A percentile compares a stretch with the other conserved stretches of the same genome.
phyloP scores from a whole-genome alignment of 2,888 invertebrate species.

The Hybos culiciformis region DNA sequence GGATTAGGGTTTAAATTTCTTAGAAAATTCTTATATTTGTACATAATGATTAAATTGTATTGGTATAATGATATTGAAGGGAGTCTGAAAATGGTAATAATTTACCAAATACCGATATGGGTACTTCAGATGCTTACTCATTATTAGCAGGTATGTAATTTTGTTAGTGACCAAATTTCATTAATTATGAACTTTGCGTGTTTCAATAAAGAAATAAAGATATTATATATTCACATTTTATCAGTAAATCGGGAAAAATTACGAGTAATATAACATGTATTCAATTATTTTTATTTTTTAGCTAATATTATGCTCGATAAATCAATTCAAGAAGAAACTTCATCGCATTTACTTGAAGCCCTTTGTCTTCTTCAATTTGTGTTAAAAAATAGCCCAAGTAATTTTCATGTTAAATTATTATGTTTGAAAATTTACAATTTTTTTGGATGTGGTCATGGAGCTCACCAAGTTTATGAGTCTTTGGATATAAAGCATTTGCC shows the following conservation, averaged over 20 bases:
- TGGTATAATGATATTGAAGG: too few relatives aligned
- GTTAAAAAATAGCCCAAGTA: slow-evolving; percentile 64
- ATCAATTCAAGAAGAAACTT: slow-evolving; percentile 40
- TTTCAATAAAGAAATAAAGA: too few relatives aligned
- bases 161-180: too few relatives aligned
- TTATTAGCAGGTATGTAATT: slow-evolving; percentile 55
- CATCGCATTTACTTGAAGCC: slow-evolving; percentile 46
- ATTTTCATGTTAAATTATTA: slow-evolving; percentile 78
- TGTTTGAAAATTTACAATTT: slow-evolving; percentile 67
- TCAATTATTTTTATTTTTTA: too few relatives aligned
- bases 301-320: slow-evolving; percentile 38
- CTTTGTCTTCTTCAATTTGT: slow-evolving; percentile 59
- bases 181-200: too few relatives aligned
- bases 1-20: too few relatives aligned
- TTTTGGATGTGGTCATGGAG: slow-evolving; percentile 58
- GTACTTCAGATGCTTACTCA: slow-evolving; percentile 66
- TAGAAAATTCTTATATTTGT: too few relatives aligned
- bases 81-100: too few relatives aligned
- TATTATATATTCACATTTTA: too few relatives aligned
- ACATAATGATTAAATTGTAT: too few relatives aligned
- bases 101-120: slow-evolving; percentile 53
- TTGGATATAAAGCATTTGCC: slow-evolving; percentile 90
- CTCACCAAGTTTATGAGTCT: slow-evolving; percentile 57
- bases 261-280: neutral
- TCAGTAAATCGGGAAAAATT: too few relatives aligned